Base-by-base conservation (phyloP, 2,113 vertebrate genomes). In the Gulo gulo region DNA sequence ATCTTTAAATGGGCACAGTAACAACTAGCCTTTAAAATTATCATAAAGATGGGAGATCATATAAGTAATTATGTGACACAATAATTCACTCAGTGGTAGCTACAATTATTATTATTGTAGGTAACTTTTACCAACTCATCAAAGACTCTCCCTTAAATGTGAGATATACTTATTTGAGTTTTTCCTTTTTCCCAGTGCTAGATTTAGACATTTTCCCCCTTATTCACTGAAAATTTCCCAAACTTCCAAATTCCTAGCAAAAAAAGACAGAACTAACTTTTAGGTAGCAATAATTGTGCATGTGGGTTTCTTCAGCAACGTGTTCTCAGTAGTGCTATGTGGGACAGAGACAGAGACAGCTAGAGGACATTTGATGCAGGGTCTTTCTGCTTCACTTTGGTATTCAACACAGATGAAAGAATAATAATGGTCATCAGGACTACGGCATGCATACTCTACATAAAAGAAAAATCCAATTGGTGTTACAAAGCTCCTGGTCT, bases 401-500 rank as follows among this genome's bases (percentile, higher is more conserved):
- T 89, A 97, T 97, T 97, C 96, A 85, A 63, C 4, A 10, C 29
- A 0, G 93, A 85, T 88, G 36, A 87, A 96, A 91, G 80, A 97
- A 96, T 92, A 94, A 95, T 97, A 97, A 96, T 97, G 81, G 83
- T 29, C 92, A 96, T 82, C 97, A 93, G 94, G 88, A 98, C 86
- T 80, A 80, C 93, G 87, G 97, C 97, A 98, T 90, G 87, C 93
- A 39, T 97, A 97, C 97, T 98, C 98, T 42, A 1, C 97, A 97
- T 91, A 93, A 96, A 97, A 96, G 94, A 36, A 2, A 96, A 98
- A 97, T 96, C 96, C 97, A 97, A 96, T 98, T 97, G 97, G 92
- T 97, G 91, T 98, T 98, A 97, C 97, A 98, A 97, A 98, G 97
- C 97, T 98, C 97, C 97, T 26, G 50, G 97, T 98, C 97, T 97